phyloP scores from a whole-genome alignment of 2,113 vertebrate genomes.

The Spilogale gracilis region DNA sequence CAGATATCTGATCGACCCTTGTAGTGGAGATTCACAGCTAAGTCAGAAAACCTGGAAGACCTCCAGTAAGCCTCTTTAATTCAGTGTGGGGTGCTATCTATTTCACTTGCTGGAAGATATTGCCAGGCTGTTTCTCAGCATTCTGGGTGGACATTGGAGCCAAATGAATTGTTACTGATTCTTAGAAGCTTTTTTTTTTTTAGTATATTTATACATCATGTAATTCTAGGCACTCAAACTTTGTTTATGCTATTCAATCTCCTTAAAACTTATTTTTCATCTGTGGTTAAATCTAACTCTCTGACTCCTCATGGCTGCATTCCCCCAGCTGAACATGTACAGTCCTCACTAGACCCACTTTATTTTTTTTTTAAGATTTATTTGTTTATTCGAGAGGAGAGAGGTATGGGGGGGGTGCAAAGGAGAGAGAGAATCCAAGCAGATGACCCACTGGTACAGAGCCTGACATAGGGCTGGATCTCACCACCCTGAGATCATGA shows the following conservation, averaged over 20 bases:
- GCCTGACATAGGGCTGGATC: neutral
- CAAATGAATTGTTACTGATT: slow-evolving; percentile 35
- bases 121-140: neutral
- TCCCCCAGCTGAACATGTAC: neutral
- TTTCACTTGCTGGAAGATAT: neutral
- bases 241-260: slow-evolving; percentile 36
- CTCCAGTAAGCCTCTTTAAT: neutral
- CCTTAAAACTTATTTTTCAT: slow-evolving; percentile 41
- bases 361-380: neutral
- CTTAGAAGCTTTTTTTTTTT: neutral
- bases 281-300: neutral
- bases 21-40: neutral
- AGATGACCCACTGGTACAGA: neutral
- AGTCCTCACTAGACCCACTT: neutral
- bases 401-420: no score
- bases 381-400: neutral
- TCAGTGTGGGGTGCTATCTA: neutral
- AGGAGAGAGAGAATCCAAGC: neutral
- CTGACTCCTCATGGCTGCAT: neutral
- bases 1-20: neutral
- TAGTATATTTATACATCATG: neutral
- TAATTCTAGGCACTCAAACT: slow-evolving; percentile 22
- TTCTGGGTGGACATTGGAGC: neutral
- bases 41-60: neutral
- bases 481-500: neutral